These are phyloP conservation scores for Mylabris phalerata DNA, from an alignment of 1,140 invertebrate species.

Conservation along the genomic window DNA sequence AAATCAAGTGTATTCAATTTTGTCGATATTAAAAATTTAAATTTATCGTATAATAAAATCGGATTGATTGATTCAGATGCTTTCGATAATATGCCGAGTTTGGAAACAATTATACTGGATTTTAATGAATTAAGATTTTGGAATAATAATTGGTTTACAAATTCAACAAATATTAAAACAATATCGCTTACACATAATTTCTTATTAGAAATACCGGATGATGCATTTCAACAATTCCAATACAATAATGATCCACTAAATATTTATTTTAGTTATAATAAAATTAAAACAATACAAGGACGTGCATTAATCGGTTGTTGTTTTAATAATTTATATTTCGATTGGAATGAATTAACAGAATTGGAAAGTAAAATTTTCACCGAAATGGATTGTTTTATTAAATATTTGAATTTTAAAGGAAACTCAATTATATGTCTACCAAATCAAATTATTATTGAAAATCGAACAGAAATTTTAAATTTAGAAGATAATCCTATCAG, in stretches of 20 bases:
- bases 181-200: slow-evolving; percentile 23
- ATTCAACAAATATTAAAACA: slow-evolving; percentile 12
- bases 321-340: slow-evolving; percentile 21
- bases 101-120: slow-evolving; percentile 19
- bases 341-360: slow-evolving; percentile 20
- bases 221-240: slow-evolving; percentile 15
- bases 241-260: slow-evolving; percentile 4
- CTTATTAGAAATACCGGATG: slow-evolving; percentile 18
- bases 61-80: slow-evolving; percentile 12
- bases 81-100: slow-evolving; percentile 23
- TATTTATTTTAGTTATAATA: slow-evolving; percentile 23
- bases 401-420: slow-evolving; percentile 20
- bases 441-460: slow-evolving; percentile 22
- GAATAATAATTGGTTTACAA: slow-evolving; percentile 14
- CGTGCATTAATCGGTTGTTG: slow-evolving; percentile 15
- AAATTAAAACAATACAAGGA: slow-evolving; percentile 19
- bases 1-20: slow-evolving; percentile 16
- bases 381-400: slow-evolving; percentile 17
- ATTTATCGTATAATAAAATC: slow-evolving; percentile 21
- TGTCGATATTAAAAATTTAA: slow-evolving; percentile 16
- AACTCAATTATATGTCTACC: slow-evolving; percentile 23
- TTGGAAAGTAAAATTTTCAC: slow-evolving; percentile 18
- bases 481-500: slow-evolving; percentile 21
- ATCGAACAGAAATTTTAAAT: slow-evolving; percentile 21
- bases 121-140: slow-evolving; percentile 19